A percentile compares a stretch with the other conserved stretches of the same genome.
These are phyloP conservation scores for Holocentrus rufus DNA, from an alignment of 2,797 vertebrate species.

Conservation along the genomic window DNA sequence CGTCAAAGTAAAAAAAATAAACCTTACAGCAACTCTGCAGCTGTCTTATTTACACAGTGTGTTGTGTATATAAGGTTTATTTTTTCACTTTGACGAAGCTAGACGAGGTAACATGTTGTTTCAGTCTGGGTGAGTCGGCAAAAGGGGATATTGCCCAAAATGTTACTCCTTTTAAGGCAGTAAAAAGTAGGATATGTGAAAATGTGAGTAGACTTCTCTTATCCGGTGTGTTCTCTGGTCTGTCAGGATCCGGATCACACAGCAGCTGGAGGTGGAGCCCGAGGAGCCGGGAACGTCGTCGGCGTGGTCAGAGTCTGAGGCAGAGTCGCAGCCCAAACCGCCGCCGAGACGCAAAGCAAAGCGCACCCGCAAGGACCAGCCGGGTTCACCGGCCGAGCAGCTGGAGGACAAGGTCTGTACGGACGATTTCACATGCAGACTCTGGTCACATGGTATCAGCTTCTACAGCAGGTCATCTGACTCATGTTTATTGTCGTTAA, in stretches of 20 bases:
- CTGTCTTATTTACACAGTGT: too few species aligned
- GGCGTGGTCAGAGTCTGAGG: conserved; percentile 59
- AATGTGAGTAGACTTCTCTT: neutral
- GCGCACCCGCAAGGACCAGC: conserved; percentile 75
- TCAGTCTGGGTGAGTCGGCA: too few species aligned
- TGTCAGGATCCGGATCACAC: conserved; percentile 89
- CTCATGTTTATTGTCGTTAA: too few species aligned
- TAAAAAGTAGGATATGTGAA: too few species aligned
- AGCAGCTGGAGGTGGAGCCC: conserved; percentile 86
- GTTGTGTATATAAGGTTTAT: too few species aligned
- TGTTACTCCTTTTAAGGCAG: too few species aligned
- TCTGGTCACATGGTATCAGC: neutral
- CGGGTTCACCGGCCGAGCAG: conserved; percentile 57
- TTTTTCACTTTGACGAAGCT: too few species aligned
- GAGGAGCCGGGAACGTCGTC: conserved; percentile 75
- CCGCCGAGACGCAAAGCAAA: conserved; percentile 80
- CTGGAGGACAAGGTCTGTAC: conserved; percentile 79
- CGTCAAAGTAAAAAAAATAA: too few species aligned
- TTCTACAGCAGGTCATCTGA: too few species aligned
- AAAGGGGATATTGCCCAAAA: too few species aligned
- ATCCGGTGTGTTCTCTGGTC: neutral
- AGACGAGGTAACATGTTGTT: too few species aligned
- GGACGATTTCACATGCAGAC: neutral
- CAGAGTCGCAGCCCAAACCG: conserved; percentile 75
- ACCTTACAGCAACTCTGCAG: too few species aligned